Base-by-base conservation (phyloP, 2,113 vertebrate genomes). In the Vidua macroura region DNA sequence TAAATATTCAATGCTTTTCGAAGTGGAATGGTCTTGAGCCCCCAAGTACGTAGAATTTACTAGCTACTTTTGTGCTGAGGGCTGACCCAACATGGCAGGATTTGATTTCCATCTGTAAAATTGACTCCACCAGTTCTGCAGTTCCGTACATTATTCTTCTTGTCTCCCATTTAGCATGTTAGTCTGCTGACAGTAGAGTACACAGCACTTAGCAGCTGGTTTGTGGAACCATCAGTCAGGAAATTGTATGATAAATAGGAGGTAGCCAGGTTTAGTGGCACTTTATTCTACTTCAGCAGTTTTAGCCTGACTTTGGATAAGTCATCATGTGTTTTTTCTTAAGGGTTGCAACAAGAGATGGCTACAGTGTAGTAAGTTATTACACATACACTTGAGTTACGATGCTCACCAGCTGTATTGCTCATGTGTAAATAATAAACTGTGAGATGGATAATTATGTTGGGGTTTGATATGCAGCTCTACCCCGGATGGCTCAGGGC, bases 231-330 rank as follows among this genome's bases (percentile, higher is more conserved):
- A 98, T 98, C 98, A 98, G 97, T 98, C 97, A 98, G 97, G 97
- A 98, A 98, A 98, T 97, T 96, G 95, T 97, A 98, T 98, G 98
- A 98, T 98, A 98, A 98, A 98, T 98, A 98, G 98, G 95, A 97
- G 97, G 96, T 94, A 98, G 97, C 97, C 84, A 90, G 97, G 97
- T 97, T 97, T 98, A 94, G 92, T 98, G 97, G 98, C 97, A 97
- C 97, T 98, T 98, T 86, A 98, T 98, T 98, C 97, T 98, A 97
- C 98, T 98, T 98, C 98, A 98, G 98, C 98, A 98, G 97, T 97
- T 98, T 98, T 97, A 67, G 75, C 91, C 95, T 97, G 97, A 97
- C 97, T 98, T 98, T 95, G 96, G 97, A 97, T 97, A 98, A 98
- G 97, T 96, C 96, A 95, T 97, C 97, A 92, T 95, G 95, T 92